Percentiles rank a stretch among this genome's conserved stretches.
These are phyloP conservation scores for Ceratoteleas bidentatus DNA, from an alignment of 1,140 invertebrate species.

Conservation along the genomic window DNA sequence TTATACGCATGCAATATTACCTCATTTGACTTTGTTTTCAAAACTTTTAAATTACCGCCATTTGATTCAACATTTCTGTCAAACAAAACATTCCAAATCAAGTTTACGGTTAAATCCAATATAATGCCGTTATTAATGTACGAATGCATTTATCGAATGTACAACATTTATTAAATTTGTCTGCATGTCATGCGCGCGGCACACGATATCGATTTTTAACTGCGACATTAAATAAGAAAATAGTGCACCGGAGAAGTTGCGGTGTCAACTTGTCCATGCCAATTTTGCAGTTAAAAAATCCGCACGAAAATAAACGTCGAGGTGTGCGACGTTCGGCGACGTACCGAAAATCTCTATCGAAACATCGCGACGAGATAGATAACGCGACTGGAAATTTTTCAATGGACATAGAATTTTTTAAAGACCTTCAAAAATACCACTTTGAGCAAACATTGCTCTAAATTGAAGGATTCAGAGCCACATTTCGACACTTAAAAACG, in stretches of 20 bases:
- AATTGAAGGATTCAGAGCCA: too few species aligned
- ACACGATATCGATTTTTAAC: slow-evolving; percentile 17
- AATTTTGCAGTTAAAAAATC: slow-evolving; percentile 23
- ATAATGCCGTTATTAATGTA: background rate
- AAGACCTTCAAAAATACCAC: too few species aligned
- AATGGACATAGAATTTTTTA: background rate
- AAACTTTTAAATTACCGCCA: too few species aligned
- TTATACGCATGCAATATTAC: too few species aligned
- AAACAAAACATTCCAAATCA: too few species aligned
- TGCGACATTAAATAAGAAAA: slow-evolving; percentile 11
- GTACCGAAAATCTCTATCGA: background rate
- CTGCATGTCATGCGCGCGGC: background rate
- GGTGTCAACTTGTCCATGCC: slow-evolving; percentile 29
- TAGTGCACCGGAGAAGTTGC: slow-evolving; percentile 10
- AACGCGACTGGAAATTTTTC: background rate
- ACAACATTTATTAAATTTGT: background rate
- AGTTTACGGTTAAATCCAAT: too few species aligned
- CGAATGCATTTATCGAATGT: background rate
- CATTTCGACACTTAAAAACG: too few species aligned
- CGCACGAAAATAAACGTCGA: slow-evolving; percentile 18
- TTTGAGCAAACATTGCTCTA: too few species aligned
- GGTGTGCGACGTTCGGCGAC: background rate
- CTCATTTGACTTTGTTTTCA: too few species aligned
- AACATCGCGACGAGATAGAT: background rate
- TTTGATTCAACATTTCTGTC: too few species aligned